These are phyloP conservation scores for Acestrorhynchus altus DNA, from an alignment of 2,797 vertebrate genomes.

Conservation along the genomic window DNA sequence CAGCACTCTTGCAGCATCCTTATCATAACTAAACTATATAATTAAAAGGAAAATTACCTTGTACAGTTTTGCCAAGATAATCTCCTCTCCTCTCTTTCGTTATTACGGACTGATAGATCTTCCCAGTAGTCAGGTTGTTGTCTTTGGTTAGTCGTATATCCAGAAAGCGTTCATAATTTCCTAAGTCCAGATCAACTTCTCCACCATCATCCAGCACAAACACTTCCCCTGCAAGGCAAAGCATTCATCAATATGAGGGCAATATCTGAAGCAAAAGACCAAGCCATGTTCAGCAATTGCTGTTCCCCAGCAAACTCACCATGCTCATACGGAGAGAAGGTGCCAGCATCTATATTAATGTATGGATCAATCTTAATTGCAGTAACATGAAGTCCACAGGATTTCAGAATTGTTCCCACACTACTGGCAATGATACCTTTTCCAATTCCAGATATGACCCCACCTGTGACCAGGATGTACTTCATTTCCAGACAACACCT, in stretches of 20 bases:
- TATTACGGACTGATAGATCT: conserved; percentile 88
- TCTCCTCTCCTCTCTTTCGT: conserved; percentile 87
- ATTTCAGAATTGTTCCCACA: conserved; percentile 95
- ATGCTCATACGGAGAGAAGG: conserved; percentile 89
- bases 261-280: not conserved
- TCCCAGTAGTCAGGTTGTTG: conserved; percentile 87
- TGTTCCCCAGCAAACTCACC: not conserved
- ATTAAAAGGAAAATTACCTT: conserved; percentile 71
- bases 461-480: conserved; percentile 95
- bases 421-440: conserved; percentile 97
- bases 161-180: conserved; percentile 87
- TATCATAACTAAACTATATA: not conserved
- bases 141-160: conserved; percentile 86
- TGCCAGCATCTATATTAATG: conserved; percentile 96
- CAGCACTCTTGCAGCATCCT: not conserved
- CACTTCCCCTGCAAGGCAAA: conserved; percentile 77
- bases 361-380: conserved; percentile 97
- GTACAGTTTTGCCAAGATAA: conserved; percentile 87
- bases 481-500: conserved; percentile 78
- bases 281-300: not conserved
- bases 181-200: conserved; percentile 86
- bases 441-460: conserved; percentile 95
- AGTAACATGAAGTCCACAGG: conserved; percentile 91
- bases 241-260: not conserved
- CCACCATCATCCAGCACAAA: conserved; percentile 88